Conservation (phyloP, 2,888 invertebrate genomes). For the Cantharis nigra region DNA sequence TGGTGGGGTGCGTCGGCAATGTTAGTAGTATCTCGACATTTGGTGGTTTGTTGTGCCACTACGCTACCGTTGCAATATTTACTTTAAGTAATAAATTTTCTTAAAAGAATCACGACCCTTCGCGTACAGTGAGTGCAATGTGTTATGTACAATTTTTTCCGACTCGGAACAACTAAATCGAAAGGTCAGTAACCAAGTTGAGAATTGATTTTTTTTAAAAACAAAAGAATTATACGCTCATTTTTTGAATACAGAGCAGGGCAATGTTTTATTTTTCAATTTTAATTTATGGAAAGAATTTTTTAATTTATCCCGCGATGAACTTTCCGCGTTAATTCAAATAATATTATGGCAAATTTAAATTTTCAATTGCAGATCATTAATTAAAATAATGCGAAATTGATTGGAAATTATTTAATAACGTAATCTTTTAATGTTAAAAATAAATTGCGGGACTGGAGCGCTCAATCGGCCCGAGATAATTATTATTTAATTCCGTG, state of each 20-base stretch:
- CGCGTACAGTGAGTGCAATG: neutral
- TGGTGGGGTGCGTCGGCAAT: constrained; percentile 12
- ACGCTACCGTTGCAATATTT: neutral
- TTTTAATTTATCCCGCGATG: too few species aligned
- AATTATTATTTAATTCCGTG: neutral
- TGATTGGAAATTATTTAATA: neutral
- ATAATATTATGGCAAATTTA: neutral
- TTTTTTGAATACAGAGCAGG: neutral
- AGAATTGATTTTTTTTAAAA: neutral
- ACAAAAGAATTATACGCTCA: neutral
- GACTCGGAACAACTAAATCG: neutral
- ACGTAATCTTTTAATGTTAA: neutral
- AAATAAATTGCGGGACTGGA: neutral
- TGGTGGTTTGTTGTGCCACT: constrained; percentile 24
- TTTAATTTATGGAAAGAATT: neutral
- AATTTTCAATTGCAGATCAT: neutral
- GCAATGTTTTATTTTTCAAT: neutral
- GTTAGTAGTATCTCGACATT: constrained; percentile 13
- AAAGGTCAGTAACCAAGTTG: neutral
- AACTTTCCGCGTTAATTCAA: neutral
- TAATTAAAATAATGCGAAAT: neutral
- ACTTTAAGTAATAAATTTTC: neutral
- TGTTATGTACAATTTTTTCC: neutral
- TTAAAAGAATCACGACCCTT: neutral
- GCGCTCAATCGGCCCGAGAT: neutral